phyloP scores from a whole-genome alignment of 2,888 invertebrate species.

The Thereva unica region DNA sequence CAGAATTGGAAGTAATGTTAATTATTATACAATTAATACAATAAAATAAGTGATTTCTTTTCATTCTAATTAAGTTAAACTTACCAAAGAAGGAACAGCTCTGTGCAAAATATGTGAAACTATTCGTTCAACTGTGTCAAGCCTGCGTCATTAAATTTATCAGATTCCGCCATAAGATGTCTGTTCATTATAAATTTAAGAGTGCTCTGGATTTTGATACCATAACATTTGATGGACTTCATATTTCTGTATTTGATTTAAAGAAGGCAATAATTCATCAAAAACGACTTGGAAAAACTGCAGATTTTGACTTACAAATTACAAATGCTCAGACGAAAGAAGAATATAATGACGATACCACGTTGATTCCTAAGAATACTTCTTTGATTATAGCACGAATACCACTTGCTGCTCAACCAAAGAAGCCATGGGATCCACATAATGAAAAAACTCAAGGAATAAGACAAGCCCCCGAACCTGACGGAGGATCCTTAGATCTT shows the following conservation, averaged over 20 bases:
- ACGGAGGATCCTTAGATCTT: slow-evolving; percentile 75
- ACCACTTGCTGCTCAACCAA: slow-evolving; percentile 78
- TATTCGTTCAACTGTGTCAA: too few relatives aligned
- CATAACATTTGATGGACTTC: slow-evolving; percentile 94
- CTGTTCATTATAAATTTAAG: slow-evolving; percentile 98
- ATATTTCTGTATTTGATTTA: slow-evolving; percentile 92
- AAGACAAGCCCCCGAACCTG: slow-evolving; percentile 58
- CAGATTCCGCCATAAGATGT: slow-evolving; percentile 63
- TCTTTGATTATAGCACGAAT: slow-evolving; percentile 93
- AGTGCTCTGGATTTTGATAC: slow-evolving; percentile 95
- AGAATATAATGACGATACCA: slow-evolving; percentile 90
- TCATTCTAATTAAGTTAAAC: too few relatives aligned
- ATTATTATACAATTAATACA: too few relatives aligned
- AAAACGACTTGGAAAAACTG: slow-evolving; percentile 90
- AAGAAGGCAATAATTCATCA: slow-evolving; percentile 94
- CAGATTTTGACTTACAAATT: slow-evolving; percentile 94
- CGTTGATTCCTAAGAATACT: slow-evolving; percentile 95
- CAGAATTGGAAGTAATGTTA: too few relatives aligned
- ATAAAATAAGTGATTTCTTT: too few relatives aligned
- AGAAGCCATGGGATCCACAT: slow-evolving; percentile 72
- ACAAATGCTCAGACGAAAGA: slow-evolving; percentile 97
- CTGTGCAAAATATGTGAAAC: too few relatives aligned
- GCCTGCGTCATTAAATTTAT: too few relatives aligned
- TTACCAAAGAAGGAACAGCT: too few relatives aligned
- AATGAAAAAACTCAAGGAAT: slow-evolving; percentile 53